Evolutionary conservation across 2,888 invertebrate genomes (phyloP), one percentile per base, ranked within the genome.

Genomic region (Plusia festucae): DNA sequence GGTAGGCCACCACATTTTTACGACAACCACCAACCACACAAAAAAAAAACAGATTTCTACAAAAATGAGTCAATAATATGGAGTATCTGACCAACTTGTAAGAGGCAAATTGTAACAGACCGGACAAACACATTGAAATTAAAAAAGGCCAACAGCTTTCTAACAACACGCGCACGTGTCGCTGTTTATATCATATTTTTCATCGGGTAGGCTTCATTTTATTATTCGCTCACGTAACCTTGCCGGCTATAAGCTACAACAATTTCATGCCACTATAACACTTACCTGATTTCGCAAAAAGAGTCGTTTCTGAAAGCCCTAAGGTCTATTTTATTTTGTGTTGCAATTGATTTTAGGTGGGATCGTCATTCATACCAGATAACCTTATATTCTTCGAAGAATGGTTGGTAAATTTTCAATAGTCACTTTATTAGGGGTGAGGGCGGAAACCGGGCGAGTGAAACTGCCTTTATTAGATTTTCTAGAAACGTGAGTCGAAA

Each of bases 381-480:
- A 95, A 94, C 94, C 92, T 94, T 92, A 93, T 95, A 94, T 92
- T 91, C 91, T 88, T 86, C 87, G 88, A 91, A 94, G 94, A 95
- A 95, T 94, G 93, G 93, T 92, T 93, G 93, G 93, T 94, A 95
- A 95, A 95, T 95, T 95, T 95, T 95, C 95, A 95, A 95, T 95
- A 94, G 93, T 90, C 93, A 92, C 95, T 95, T 95, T 95, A 95
- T 95, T 93, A 95, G 88, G 92, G 92, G 90, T 82, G 89, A 86
- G 84, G 88, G 87, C 88, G 92, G 91, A 89, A 88, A 86, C 89
- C 90, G 91, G 92, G 92, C 89, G 91, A 88, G 84, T 82, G 88
- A 90, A 93, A 91, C 90, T 87, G 93, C 85, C 90, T 89, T 93
- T 95, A 95, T 95, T 94, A 94, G 93, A 94, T 95, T 95, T 92